Evolutionary conservation across 1,140 invertebrate genomes (phyloP), one percentile per base, ranked within the genome.

Genomic region (Zaprionus ornatus): DNA sequence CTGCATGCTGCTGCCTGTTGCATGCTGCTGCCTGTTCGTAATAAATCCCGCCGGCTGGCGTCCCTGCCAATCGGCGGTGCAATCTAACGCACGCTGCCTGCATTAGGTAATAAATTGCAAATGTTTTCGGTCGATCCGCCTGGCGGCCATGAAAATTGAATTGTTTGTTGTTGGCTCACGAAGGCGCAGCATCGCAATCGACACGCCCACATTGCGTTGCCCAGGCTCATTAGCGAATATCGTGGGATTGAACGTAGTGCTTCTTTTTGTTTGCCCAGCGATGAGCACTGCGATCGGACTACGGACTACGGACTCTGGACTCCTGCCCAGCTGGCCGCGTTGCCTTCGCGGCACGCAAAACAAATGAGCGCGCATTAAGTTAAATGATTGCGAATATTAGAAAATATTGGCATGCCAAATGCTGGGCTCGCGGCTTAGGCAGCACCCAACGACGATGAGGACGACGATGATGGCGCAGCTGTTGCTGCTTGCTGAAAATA

Each of bases 301-400:
- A 4, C 37, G 37, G 37, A 40, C 32, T 2, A 2, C 15, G 12
- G 25, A 37, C 60, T 37, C 29, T 32, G 65, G 32, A 13, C 60
- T 66, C 27, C 48, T 55, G 23, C 56, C 25, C 45, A 40, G 15
- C n/a, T n/a, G 15, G 12, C 55, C 27, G 67, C 77, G 66, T 60
- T 60, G 50, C 75, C 62, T 83, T 40, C 64, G 70, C 62, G 56
- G 55, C 80, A 37, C 63, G 70, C 71, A 90, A 87, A 80, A 87
- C 84, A 80, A 87, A 87, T 90, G 85, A 79, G 79, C 80, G 81
- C 77, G 80, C 85, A 87, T 87, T 87, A 87, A 87, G 78, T 84
- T 87, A 87, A 87, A 87, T 90, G 84, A 87, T 87, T 90, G 84
- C 85, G 85, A 87, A 87, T 87, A 87, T 87, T 87, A 84, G 84